Conservation (phyloP, 2,113 vertebrate genomes). For the Peucedramus taeniatus region DNA sequence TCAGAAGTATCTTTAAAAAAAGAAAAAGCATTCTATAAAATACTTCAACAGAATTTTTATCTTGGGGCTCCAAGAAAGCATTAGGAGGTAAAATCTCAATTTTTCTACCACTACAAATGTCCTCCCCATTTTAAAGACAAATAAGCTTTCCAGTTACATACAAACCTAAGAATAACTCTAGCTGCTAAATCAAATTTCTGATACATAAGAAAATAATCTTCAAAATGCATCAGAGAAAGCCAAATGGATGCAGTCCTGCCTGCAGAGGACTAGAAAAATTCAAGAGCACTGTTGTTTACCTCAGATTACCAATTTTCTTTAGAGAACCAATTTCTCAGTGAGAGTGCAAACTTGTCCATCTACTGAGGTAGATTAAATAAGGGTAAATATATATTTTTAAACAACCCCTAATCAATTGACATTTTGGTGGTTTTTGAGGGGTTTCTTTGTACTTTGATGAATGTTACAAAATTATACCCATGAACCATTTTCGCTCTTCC, state of each 20-base stretch:
- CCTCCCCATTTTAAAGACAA: background rate
- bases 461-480: background rate
- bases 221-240: background rate
- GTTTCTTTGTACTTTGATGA: background rate
- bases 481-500: background rate
- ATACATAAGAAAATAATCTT: background rate
- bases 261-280: background rate
- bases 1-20: background rate
- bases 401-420: background rate
- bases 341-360: background rate
- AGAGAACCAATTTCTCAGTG: background rate
- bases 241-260: background rate
- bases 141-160: background rate
- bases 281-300: background rate
- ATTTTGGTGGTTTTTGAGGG: accelerated
- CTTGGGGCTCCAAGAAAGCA: background rate
- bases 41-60: background rate
- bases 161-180: background rate
- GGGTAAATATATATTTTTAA: background rate
- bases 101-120: background rate
- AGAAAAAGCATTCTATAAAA: background rate
- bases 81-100: background rate
- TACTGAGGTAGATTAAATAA: background rate
- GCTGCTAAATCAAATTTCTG: background rate
- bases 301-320: background rate